Evolutionary conservation across 2,113 vertebrate genomes (phyloP).

Genomic region (Entosphenus tridentatus): DNA sequence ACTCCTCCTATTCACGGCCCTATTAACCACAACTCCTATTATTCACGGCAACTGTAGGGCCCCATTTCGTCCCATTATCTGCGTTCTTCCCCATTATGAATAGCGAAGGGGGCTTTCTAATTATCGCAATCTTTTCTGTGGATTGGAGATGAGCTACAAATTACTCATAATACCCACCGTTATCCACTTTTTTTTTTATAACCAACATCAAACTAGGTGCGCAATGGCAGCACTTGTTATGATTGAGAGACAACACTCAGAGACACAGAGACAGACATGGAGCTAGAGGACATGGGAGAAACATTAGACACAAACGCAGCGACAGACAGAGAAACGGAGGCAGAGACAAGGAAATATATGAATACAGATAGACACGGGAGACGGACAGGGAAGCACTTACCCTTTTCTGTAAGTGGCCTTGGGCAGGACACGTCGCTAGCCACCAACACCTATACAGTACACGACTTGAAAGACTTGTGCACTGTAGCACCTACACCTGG

Average conservation of each 20-base stretch:
- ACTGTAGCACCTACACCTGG: neutral
- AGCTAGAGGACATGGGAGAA: neutral
- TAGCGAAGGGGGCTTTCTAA: no score
- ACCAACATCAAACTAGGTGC: no score
- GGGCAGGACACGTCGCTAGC: neutral
- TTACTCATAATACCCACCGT: no score
- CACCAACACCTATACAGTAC: neutral
- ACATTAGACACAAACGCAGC: neutral
- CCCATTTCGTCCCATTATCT: no score
- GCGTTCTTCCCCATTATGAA: no score
- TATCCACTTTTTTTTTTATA: no score
- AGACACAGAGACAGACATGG: neutral
- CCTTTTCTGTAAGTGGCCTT: neutral
- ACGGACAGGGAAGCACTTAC: neutral
- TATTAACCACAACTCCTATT: no score
- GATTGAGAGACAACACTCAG: neutral
- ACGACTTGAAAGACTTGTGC: neutral
- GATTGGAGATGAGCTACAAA: no score
- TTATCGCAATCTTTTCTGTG: no score
- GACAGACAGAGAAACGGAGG: neutral
- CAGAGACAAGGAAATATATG: neutral
- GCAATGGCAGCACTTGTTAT: no score
- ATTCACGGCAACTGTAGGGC: no score
- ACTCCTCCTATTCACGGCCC: no score
- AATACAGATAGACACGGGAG: neutral